phyloP scores from a whole-genome alignment of 2,888 invertebrate species.

The Gerris lacustris region DNA sequence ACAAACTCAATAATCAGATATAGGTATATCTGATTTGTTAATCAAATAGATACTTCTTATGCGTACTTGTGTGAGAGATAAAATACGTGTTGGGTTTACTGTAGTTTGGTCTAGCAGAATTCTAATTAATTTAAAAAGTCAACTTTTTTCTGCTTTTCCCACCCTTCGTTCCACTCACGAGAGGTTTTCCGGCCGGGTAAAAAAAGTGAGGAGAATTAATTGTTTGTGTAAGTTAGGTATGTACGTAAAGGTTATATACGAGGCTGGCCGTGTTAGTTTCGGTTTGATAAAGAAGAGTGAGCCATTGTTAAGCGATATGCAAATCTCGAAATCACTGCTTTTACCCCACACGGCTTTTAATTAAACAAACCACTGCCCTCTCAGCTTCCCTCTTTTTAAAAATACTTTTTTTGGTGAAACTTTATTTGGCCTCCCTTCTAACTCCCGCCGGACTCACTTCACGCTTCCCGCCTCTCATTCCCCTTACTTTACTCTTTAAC shows the following conservation, averaged over 20 bases:
- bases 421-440: too few relatives aligned
- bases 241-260: background rate
- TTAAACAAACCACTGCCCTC: background rate
- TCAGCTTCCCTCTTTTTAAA: background rate
- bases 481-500: too few relatives aligned
- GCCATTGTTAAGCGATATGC: conserved; percentile 3
- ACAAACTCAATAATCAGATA: too few relatives aligned
- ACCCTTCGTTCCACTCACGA: background rate
- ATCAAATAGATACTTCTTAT: too few relatives aligned
- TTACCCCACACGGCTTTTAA: background rate
- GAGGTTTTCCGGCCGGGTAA: too few relatives aligned
- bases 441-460: too few relatives aligned
- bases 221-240: background rate
- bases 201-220: background rate
- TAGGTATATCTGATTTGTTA: too few relatives aligned
- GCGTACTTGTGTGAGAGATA: too few relatives aligned
- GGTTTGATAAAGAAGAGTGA: background rate
- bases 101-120: background rate
- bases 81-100: too few relatives aligned
- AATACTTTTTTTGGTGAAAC: background rate
- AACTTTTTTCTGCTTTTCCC: background rate
- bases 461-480: too few relatives aligned
- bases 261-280: background rate
- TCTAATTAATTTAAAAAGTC: conserved; percentile 2
- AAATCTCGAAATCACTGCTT: conserved; percentile 1